phyloP scores from a whole-genome alignment of 2,888 invertebrate species.

The Julus scandinavius region DNA sequence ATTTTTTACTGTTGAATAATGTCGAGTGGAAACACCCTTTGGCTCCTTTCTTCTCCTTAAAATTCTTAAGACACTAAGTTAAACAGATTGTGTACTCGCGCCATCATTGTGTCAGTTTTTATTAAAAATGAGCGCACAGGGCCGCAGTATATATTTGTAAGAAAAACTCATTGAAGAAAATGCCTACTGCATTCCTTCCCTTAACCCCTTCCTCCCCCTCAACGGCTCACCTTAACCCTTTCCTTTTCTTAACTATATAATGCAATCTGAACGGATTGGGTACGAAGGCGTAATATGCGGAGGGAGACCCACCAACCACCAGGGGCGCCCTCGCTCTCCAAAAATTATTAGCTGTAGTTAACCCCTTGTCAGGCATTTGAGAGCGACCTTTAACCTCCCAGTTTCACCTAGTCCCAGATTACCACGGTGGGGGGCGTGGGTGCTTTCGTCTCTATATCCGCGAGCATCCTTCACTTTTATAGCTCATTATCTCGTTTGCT shows the following conservation, averaged over 20 bases:
- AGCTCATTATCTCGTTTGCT: conserved; percentile 1
- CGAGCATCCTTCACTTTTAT: conserved; percentile 19
- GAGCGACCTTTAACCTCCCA: not conserved
- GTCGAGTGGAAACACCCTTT: conserved; percentile 7
- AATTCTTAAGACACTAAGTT: not conserved
- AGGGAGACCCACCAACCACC: not conserved
- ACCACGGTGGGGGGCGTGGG: not conserved
- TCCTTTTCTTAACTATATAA: not conserved
- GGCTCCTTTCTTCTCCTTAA: conserved; percentile 12
- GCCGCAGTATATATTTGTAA: not conserved
- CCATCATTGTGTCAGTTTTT: conserved; percentile 5
- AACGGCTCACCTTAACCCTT: conserved; percentile 1
- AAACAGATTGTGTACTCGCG: not conserved
- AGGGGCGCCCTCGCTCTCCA: not conserved
- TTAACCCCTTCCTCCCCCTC: not conserved
- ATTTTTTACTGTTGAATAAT: conserved; percentile 19
- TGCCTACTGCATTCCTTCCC: not conserved
- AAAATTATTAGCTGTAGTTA: not conserved
- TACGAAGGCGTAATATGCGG: too few relatives aligned
- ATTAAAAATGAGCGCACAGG: conserved; percentile 30
- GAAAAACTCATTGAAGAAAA: not conserved
- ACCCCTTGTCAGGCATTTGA: not conserved
- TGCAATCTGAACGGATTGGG: not conserved
- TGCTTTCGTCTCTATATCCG: not conserved
- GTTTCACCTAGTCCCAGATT: conserved; percentile 22